These are phyloP conservation scores for Lepidostoma basale DNA, from an alignment of 1,140 invertebrate species.

Conservation along the genomic window DNA sequence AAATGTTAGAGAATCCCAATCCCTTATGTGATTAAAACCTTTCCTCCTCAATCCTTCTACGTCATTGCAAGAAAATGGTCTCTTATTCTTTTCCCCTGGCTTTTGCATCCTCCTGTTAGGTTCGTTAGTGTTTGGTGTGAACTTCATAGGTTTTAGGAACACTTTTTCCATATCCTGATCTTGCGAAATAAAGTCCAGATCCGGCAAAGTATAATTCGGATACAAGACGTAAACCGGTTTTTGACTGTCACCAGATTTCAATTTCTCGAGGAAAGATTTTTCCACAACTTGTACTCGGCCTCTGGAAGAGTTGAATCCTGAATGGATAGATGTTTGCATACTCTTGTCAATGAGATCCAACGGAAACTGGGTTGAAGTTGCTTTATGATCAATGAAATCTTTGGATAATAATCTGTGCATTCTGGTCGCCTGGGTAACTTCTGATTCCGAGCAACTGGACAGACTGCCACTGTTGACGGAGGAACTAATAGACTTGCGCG, in stretches of 20 bases:
- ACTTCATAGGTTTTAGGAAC: constrained; percentile 61
- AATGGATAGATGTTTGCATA: constrained; percentile 70
- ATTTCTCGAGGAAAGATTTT: constrained; percentile 68
- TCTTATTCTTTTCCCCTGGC: constrained; percentile 56
- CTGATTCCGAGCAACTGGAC: constrained; percentile 61
- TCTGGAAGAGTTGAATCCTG: constrained; percentile 53
- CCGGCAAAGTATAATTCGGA: constrained; percentile 89
- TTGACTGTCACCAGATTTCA: constrained; percentile 67
- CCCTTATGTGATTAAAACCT: constrained; percentile 81
- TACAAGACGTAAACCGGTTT: constrained; percentile 88
- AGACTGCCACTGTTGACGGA: constrained; percentile 60
- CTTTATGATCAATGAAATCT: constrained; percentile 55
- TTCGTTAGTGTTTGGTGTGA: constrained; percentile 53
- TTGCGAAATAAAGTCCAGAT: constrained; percentile 81
- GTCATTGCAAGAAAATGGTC: constrained; percentile 85
- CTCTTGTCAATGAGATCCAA: constrained; percentile 70
- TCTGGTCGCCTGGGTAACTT: constrained; percentile 59
- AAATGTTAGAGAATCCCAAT: constrained; percentile 90
- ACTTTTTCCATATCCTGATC: constrained; percentile 68
- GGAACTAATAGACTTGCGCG: constrained; percentile 55
- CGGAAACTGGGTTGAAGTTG: constrained; percentile 63
- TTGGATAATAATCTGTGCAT: constrained; percentile 54
- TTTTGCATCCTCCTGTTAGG: constrained; percentile 52
- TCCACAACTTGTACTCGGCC: constrained; percentile 64
- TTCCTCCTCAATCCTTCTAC: constrained; percentile 79